These are phyloP conservation scores for Amorpha juglandis DNA, from an alignment of 2,888 invertebrate species.

Conservation along the genomic window DNA sequence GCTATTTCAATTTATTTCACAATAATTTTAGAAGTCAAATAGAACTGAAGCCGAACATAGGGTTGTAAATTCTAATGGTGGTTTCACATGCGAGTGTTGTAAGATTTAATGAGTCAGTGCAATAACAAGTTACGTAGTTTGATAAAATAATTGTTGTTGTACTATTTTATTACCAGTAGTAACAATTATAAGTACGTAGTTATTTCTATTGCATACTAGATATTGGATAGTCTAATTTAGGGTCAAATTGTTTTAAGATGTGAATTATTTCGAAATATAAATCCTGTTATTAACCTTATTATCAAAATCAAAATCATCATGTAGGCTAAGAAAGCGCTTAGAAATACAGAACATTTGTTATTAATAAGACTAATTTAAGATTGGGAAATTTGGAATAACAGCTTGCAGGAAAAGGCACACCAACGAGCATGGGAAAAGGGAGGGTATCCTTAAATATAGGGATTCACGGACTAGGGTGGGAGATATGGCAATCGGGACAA, in stretches of 20 bases:
- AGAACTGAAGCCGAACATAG: constrained; percentile 8
- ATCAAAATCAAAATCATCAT: too few species aligned
- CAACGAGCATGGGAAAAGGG: too few species aligned
- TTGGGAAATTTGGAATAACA: too few species aligned
- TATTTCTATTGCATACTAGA: constrained; percentile 11
- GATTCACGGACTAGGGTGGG: too few species aligned
- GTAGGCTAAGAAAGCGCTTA: too few species aligned
- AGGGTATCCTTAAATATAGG: too few species aligned
- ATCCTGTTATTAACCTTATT: too few species aligned
- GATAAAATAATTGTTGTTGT: constrained; percentile 25
- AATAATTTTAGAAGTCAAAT: constrained; percentile 13
- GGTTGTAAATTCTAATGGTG: constrained; percentile 8
- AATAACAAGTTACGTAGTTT: constrained; percentile 17
- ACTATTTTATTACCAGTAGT: constrained; percentile 2
- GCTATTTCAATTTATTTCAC: constrained; percentile 1
- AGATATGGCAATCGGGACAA: too few species aligned
- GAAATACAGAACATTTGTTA: too few species aligned
- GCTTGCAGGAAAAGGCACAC: too few species aligned
- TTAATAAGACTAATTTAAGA: too few species aligned
- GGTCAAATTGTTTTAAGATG: background rate
- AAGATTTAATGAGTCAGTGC: constrained; percentile 23
- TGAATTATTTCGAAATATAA: background rate
- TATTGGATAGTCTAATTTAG: background rate
- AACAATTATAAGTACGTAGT: background rate
- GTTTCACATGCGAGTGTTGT: constrained; percentile 23